Conservation (phyloP, 2,888 invertebrate species). For the Caenorhabditis sp. region DNA sequence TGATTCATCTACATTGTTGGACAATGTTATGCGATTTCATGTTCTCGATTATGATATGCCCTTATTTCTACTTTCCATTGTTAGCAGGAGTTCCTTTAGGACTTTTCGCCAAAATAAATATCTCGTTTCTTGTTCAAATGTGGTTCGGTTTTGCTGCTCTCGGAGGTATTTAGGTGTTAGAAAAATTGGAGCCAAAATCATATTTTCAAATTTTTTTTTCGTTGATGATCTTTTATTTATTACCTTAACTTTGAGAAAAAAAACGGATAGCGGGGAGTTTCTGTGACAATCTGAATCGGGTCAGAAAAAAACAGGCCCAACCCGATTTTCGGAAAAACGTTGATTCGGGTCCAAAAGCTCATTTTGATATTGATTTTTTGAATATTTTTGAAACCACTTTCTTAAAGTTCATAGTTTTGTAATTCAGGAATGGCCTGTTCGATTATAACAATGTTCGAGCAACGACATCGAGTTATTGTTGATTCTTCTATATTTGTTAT, state of each 20-base stretch:
- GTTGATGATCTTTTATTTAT: too few relatives aligned
- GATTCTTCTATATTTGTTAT: slow-evolving; percentile 11
- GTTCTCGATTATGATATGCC: slow-evolving; percentile 10
- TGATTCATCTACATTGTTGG: slow-evolving; percentile 18
- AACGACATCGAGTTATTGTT: slow-evolving; percentile 16
- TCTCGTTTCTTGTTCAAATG: background rate
- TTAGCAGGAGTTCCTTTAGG: slow-evolving; percentile 7
- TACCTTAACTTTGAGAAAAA: too few relatives aligned
- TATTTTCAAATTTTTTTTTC: too few relatives aligned
- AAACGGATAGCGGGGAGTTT: too few relatives aligned
- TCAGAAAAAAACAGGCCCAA: too few relatives aligned
- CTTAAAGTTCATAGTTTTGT: too few relatives aligned
- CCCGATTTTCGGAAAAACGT: too few relatives aligned
- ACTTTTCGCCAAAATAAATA: background rate
- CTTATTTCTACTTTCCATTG: slow-evolving; percentile 8
- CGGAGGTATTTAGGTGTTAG: slow-evolving; percentile 13
- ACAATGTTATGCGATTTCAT: slow-evolving; percentile 24
- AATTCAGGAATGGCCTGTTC: slow-evolving; percentile 3
- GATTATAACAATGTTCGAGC: slow-evolving; percentile 13
- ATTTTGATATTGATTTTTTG: too few relatives aligned
- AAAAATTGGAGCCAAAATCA: too few relatives aligned
- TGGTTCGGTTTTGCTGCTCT: slow-evolving; percentile 22
- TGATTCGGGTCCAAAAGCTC: too few relatives aligned
- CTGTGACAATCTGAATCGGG: too few relatives aligned
- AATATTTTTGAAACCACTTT: too few relatives aligned